Percentiles rank a stretch among this genome's conserved stretches.
Evolutionary conservation across 2,113 vertebrate genomes (phyloP).

Genomic region (Elephas maximus): DNA sequence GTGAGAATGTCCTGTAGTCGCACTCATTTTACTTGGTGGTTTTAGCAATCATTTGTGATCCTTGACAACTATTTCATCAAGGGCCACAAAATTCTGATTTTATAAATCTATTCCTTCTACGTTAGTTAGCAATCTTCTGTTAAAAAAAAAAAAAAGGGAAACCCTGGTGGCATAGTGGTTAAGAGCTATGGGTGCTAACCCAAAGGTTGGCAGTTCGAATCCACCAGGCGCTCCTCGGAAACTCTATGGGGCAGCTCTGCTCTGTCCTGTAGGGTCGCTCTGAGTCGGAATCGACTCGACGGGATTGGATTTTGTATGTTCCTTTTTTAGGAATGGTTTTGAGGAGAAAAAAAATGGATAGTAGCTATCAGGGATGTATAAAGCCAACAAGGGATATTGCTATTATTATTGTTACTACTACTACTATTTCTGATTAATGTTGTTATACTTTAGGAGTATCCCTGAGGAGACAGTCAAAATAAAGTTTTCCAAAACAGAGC

Average conservation of each 20-base stretch:
- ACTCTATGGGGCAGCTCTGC: too few species aligned
- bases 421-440: neutral
- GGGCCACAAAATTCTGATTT: neutral
- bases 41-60: neutral
- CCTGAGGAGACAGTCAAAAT: neutral
- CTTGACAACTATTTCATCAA: neutral
- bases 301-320: neutral
- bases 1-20: neutral
- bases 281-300: too few species aligned
- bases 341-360: neutral
- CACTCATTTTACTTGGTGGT: neutral
- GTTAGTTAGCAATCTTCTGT: neutral
- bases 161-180: too few species aligned
- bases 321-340: neutral
- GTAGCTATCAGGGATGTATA: neutral
- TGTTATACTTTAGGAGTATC: slow-evolving; percentile 37
- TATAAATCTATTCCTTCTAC: neutral
- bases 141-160: neutral
- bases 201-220: too few species aligned
- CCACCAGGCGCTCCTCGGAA: too few species aligned
- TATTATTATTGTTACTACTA: neutral
- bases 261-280: too few species aligned
- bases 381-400: neutral
- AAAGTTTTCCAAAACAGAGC: neutral
- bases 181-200: too few species aligned